Base-by-base conservation (phyloP, 2,888 invertebrate species). In the Pegoplata infirma region DNA sequence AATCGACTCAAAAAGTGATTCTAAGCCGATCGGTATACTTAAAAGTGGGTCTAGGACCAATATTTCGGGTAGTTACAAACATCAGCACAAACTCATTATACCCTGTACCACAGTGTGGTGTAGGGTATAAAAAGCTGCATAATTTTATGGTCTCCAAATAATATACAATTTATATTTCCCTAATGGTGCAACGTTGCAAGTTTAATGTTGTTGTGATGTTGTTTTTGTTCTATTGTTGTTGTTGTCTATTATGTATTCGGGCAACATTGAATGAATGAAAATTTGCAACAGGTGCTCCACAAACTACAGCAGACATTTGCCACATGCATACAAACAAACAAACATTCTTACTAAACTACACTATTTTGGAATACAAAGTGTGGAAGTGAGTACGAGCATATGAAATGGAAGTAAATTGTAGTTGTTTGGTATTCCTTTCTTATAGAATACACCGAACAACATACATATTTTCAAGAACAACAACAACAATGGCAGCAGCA, bases 231-330 rank as follows among this genome's bases (percentile, higher is more conserved):
- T 75, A 8, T 1, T 16, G 63, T 8, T 46, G 8, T 17, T 56
- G 7, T 40, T 66, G 4, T 66, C 76, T 74, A 59, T 64, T 67
- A 56, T 76, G 49, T 61, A 72, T 69, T 76, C 71, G 66, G 67
- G 73, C 72, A 72, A 59, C 72, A 59, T 72, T 72, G 73, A 75
- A 63, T 79, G 76, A 73, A 74, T 66, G 61, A 74, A 74, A 63
- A 76, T 74, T 74, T 77, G 74, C 80, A 80, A 76, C 80, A 76
- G 79, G 76, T 76, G 80, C 78, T 80, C 4, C 59, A 40, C 66
- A 67, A 59, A 40, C n/a, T 4, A 7, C 12, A 44, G 21, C 25
- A 46, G 28, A 25, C 28, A 44, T 3, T 12, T 10, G 36, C 46
- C 40, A 59, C n/a, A 63, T 14, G 10, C 14, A 44, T 14, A 63